Conservation (phyloP, 2,888 invertebrate genomes). For the Heliconius ethilla region DNA sequence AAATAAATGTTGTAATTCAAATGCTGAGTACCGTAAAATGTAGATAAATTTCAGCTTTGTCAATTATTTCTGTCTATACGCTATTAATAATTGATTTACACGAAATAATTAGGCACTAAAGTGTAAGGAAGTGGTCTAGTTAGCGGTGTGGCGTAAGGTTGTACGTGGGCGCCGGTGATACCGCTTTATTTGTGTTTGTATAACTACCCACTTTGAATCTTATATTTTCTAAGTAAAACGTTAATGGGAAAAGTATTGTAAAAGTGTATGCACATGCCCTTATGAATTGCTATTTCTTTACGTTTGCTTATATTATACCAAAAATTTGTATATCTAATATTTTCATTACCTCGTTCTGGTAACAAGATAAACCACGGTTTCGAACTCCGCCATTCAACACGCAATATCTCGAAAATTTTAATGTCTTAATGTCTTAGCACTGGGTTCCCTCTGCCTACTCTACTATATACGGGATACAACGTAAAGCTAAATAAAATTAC, state of each 20-base stretch:
- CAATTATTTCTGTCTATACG: conserved; percentile 21
- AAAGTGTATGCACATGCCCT: background rate
- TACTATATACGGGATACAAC: too few species aligned
- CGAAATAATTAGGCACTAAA: conserved; percentile 35
- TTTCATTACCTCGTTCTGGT: too few species aligned
- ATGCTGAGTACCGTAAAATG: background rate
- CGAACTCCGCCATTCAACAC: too few species aligned
- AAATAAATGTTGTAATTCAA: conserved; percentile 20
- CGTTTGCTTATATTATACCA: background rate
- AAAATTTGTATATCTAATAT: too few species aligned
- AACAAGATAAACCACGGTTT: too few species aligned
- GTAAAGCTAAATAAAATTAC: too few species aligned
- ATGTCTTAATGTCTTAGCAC: too few species aligned
- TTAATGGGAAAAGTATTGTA: too few species aligned
- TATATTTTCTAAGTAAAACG: conserved; percentile 3
- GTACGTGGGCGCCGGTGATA: conserved; percentile 34
- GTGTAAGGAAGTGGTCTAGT: conserved; percentile 32
- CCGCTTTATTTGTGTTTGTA: conserved; percentile 27
- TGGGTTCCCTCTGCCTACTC: too few species aligned
- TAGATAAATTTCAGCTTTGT: conserved; percentile 19
- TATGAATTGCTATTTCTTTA: background rate
- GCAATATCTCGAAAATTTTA: too few species aligned
- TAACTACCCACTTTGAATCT: background rate
- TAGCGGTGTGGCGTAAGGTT: conserved; percentile 33
- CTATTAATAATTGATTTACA: conserved; percentile 31